A percentile compares a stretch with the other conserved stretches of the same genome.
Conservation (phyloP, 1,140 invertebrate genomes). For the Drosophila lacteicornis region DNA sequence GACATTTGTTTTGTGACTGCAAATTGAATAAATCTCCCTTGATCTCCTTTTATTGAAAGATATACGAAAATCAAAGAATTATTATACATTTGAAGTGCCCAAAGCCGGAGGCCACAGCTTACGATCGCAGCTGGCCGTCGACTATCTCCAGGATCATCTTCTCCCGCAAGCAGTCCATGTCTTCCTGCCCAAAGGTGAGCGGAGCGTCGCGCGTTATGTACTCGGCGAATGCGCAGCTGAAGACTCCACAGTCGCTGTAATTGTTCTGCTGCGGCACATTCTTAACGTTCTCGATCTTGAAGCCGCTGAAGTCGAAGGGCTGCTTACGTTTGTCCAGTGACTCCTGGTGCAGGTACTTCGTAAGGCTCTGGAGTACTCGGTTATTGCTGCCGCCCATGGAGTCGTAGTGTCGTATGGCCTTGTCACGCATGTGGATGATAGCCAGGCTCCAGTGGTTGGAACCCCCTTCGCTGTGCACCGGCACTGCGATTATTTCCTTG, state of each 20-base stretch:
- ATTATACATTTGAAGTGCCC: too few relatives aligned
- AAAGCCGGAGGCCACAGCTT: too few relatives aligned
- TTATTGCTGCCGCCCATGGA: conserved; percentile 95
- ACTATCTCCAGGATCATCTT: conserved; percentile 97
- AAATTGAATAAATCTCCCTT: too few relatives aligned
- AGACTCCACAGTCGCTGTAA: too few relatives aligned
- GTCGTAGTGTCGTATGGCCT: conserved; percentile 94
- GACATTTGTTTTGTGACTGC: too few relatives aligned
- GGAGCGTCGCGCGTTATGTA: too few relatives aligned
- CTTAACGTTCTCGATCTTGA: conserved; percentile 85
- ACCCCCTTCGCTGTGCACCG: conserved; percentile 93
- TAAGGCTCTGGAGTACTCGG: conserved; percentile 89
- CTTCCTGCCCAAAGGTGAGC: too few relatives aligned
- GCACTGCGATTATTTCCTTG: conserved; percentile 87
- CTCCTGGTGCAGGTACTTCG: conserved; percentile 93
- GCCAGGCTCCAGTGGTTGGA: conserved; percentile 97
- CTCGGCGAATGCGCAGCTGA: too few relatives aligned
- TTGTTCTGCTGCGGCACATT: too few relatives aligned
- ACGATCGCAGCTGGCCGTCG: conserved; percentile 80
- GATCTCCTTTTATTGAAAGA: too few relatives aligned
- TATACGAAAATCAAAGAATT: too few relatives aligned
- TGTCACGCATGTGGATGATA: conserved; percentile 93
- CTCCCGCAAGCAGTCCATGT: conserved; percentile 96
- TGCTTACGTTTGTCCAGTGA: conserved; percentile 94
- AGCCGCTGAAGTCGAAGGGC: conserved; percentile 89